Percentiles rank a stretch among this genome's conserved stretches.
Conservation (phyloP, 2,888 invertebrate genomes). For the Folsomia candida region DNA sequence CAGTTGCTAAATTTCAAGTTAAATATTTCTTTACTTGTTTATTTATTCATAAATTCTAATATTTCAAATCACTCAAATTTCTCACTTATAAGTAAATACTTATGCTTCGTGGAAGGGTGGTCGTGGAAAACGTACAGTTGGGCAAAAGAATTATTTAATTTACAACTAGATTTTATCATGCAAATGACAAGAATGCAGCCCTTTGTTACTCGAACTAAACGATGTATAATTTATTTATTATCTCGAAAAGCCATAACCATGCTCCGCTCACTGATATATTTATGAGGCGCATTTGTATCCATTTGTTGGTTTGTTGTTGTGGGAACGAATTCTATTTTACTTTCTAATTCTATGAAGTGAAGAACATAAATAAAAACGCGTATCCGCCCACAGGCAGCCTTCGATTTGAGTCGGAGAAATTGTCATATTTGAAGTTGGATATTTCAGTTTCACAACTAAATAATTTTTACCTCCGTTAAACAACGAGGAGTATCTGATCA, state of each 20-base stretch:
- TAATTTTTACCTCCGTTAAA: neutral
- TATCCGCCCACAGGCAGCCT: neutral
- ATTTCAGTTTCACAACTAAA: too few relatives aligned
- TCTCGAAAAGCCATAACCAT: neutral
- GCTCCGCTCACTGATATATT: neutral
- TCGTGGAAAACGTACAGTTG: too few relatives aligned
- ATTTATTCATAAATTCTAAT: too few relatives aligned
- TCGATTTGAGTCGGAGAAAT: neutral
- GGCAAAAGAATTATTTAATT: neutral
- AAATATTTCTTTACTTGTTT: too few relatives aligned
- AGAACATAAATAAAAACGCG: neutral
- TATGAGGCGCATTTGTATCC: neutral
- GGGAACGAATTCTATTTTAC: neutral
- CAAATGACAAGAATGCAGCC: neutral
- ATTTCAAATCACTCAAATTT: too few relatives aligned
- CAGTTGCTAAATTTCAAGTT: too few relatives aligned
- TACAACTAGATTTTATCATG: neutral
- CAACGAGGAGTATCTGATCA: too few relatives aligned
- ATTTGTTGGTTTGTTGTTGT: neutral
- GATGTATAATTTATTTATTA: constrained; percentile 4
- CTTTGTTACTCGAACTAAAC: neutral
- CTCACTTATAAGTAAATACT: too few relatives aligned
- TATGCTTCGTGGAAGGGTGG: too few relatives aligned
- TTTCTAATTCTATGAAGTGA: neutral
- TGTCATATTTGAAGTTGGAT: neutral